These are phyloP conservation scores for Australoheros scitulus DNA, from an alignment of 2,113 vertebrate genomes.

Conservation along the genomic window DNA sequence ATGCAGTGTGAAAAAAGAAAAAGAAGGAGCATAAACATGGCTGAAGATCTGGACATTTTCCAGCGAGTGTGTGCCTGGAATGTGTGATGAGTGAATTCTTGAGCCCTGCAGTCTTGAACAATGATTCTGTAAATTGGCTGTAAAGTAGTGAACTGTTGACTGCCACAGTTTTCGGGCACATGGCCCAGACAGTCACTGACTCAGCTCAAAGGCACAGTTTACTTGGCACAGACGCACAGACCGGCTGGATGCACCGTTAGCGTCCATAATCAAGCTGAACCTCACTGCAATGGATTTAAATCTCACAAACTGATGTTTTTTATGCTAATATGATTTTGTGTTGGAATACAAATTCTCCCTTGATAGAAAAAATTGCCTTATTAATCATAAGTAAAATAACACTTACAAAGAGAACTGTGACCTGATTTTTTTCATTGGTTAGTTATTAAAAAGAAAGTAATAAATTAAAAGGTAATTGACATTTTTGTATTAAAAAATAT, in stretches of 20 bases:
- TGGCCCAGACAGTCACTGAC: constrained; percentile 48
- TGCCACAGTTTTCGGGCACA: constrained; percentile 44
- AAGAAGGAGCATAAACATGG: constrained; percentile 20
- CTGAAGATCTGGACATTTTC: constrained; percentile 24
- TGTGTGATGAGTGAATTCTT: constrained; percentile 18
- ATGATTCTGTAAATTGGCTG: constrained; percentile 42
- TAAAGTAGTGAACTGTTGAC: constrained; percentile 37
- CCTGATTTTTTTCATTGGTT: not conserved
- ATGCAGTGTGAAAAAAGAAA: constrained; percentile 4
- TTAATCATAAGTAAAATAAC: constrained; percentile 1
- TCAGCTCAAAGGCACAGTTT: constrained; percentile 48
- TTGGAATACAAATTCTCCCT: not conserved
- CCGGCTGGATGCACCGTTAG: constrained; percentile 29
- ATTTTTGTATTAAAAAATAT: not conserved
- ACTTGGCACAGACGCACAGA: constrained; percentile 38
- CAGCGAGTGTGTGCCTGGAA: constrained; percentile 26
- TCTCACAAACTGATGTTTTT: not conserved
- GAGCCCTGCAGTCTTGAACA: constrained; percentile 34
- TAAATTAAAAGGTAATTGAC: not conserved
- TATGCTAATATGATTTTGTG: constrained; percentile 7
- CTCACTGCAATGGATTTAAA: not conserved
- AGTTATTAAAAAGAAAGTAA: not conserved
- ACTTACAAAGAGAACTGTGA: not conserved
- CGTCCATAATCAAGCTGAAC: constrained; percentile 11
- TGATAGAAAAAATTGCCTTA: not conserved